phyloP scores from a whole-genome alignment of 2,113 vertebrate genomes.

The Eidolon helvum region DNA sequence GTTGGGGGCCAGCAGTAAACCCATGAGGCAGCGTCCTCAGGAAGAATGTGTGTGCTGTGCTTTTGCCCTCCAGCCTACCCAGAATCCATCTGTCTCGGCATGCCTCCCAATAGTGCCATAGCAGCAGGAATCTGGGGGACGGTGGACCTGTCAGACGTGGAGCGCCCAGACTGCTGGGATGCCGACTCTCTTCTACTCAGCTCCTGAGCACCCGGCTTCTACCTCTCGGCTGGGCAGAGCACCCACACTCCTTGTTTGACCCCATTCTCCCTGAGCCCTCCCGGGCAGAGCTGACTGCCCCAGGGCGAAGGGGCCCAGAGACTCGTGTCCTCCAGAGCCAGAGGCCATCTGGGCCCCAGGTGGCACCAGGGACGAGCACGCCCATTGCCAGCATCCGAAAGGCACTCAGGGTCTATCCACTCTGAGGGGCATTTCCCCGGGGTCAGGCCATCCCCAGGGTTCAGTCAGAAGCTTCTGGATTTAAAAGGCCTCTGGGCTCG shows the following conservation, averaged over 20 bases:
- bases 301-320: rapidly evolving
- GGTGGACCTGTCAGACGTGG: rapidly evolving
- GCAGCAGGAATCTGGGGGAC: too few relatives aligned
- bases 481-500: not conserved
- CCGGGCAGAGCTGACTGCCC: not conserved
- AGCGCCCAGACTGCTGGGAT: too few relatives aligned
- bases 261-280: not conserved
- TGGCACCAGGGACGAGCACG: rapidly evolving
- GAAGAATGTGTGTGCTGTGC: not conserved
- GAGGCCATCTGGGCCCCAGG: not conserved
- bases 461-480: conserved; percentile 24
- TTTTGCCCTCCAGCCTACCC: not conserved
- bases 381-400: not conserved
- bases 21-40: rapidly evolving
- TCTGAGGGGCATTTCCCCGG: not conserved
- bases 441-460: not conserved
- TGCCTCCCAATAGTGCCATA: not conserved
- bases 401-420: not conserved
- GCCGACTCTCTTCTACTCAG: not conserved
- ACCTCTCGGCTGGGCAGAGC: not conserved
- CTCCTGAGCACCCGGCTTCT: not conserved
- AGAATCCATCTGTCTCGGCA: not conserved
- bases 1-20: not conserved
- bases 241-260: not conserved
- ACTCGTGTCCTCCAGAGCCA: not conserved